phyloP scores from a whole-genome alignment of 2,113 vertebrate species.

The Campylomormyrus numenius region DNA sequence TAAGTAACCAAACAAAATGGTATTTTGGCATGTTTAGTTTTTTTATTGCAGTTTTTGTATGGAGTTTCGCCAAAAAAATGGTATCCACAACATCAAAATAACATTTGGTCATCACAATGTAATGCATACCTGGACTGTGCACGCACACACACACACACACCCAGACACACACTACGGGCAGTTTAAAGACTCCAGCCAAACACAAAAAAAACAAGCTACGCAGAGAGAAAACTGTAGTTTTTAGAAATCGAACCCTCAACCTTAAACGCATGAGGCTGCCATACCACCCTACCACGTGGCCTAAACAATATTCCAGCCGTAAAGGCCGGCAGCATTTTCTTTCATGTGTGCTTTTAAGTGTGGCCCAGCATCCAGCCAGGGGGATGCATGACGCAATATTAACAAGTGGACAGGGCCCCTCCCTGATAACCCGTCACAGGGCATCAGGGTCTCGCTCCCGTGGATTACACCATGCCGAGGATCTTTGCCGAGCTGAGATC shows the following conservation, averaged over 20 bases:
- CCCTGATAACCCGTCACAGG: not conserved
- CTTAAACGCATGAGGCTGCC: not conserved
- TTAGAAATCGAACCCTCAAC: not conserved
- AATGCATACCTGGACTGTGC: too few species aligned
- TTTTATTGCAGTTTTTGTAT: too few species aligned
- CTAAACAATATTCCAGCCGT: not conserved
- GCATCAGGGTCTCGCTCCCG: not conserved
- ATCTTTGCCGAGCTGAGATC: not conserved
- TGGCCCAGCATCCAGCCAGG: not conserved
- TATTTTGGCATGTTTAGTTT: too few species aligned
- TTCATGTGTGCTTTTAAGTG: not conserved
- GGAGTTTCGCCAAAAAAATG: too few species aligned
- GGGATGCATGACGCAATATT: not conserved
- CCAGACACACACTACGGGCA: not conserved
- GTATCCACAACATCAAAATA: too few species aligned
- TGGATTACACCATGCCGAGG: not conserved
- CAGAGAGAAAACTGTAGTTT: not conserved
- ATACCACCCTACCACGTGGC: not conserved
- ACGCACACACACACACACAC: not conserved
- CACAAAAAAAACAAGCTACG: not conserved
- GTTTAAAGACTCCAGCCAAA: not conserved
- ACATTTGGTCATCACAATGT: too few species aligned
- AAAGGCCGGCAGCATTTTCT: not conserved
- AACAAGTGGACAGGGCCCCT: not conserved
- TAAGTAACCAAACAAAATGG: too few species aligned